Evolutionary conservation across 2,888 invertebrate species (phyloP).

Genomic region (Dryocosmus kuriphilus): DNA sequence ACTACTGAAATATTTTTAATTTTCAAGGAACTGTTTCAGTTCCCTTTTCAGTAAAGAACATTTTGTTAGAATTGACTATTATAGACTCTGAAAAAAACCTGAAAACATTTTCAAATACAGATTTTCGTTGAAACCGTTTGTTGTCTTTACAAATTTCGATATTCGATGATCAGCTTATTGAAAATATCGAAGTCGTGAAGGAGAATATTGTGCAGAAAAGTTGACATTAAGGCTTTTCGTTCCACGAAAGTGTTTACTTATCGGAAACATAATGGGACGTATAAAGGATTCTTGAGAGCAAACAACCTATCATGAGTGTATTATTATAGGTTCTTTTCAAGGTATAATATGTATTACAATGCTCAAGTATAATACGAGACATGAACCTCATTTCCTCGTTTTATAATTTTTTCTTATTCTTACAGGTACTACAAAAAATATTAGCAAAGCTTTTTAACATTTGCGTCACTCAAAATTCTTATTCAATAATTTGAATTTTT

Average conservation of each 20-base stretch:
- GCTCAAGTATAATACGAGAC: not conserved
- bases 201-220: slow-evolving; percentile 1
- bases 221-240: slow-evolving; percentile 14
- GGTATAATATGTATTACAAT: not conserved
- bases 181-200: not conserved
- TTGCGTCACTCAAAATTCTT: not conserved
- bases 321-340: not conserved
- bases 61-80: not conserved
- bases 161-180: slow-evolving; percentile 7
- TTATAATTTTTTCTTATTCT: not conserved
- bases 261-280: slow-evolving; percentile 9
- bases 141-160: not conserved
- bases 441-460: not conserved
- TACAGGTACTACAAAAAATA: not conserved
- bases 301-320: slow-evolving; percentile 16
- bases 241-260: slow-evolving; percentile 4
- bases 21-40: not conserved
- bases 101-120: not conserved
- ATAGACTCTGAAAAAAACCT: not conserved
- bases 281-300: slow-evolving; percentile 6
- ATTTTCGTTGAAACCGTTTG: not conserved
- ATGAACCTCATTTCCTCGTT: no score
- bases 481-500: no score
- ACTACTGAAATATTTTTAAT: not conserved
- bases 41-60: not conserved